Base-by-base conservation (phyloP, 2,888 invertebrate genomes). In the Tethea ocularis region DNA sequence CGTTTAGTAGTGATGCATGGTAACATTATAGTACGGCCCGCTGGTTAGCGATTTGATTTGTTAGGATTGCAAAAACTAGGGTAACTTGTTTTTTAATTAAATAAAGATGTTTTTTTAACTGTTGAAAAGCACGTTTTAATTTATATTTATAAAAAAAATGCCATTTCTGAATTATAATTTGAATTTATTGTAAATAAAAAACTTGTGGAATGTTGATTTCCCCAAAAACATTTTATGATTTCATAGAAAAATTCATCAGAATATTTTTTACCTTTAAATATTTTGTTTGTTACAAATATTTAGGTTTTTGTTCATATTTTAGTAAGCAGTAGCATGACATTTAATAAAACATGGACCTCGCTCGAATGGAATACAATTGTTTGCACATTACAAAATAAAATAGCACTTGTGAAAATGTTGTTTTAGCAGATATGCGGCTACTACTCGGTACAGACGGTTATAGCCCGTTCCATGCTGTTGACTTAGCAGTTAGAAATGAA, bases 1-100 rank as follows among this genome's bases (percentile, higher is more conserved):
- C 78, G 69, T 73, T 83, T 74, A 74, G 63, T 60, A 58, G 64
- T 80, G 78, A 82, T 82, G 72, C 76, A 82, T 79, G 74, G 73
- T 56, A 59, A 60, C 63, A 79, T 78, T 75, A 75, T 66, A 60
- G 68, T 63, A 72, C 61, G 77, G 71, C 61, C 68, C 74, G 65
- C 68, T 73, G 72, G 68, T 61, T 67, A 5, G 33, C 56, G 62
- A 51, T 61, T 59, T 60, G 59, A 67, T 67, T 69, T 67, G 64
- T 61, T 63, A 33, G 20, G 53, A 33, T 33, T 46, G n/a, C n/a
- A n/a, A 46, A n/a, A 38, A 38, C 17, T 10, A n/a, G 46, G 46
- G 10, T 46, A 20, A 5, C 41, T 46, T 20, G 41, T 46, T 46
- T n/a, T 8, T 3, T 15, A 46, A 41, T n/a, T n/a, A 41, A 13